A percentile compares a stretch with the other conserved stretches of the same genome.
Conservation (phyloP, 2,113 vertebrate species). For the Sus scrofa region DNA sequence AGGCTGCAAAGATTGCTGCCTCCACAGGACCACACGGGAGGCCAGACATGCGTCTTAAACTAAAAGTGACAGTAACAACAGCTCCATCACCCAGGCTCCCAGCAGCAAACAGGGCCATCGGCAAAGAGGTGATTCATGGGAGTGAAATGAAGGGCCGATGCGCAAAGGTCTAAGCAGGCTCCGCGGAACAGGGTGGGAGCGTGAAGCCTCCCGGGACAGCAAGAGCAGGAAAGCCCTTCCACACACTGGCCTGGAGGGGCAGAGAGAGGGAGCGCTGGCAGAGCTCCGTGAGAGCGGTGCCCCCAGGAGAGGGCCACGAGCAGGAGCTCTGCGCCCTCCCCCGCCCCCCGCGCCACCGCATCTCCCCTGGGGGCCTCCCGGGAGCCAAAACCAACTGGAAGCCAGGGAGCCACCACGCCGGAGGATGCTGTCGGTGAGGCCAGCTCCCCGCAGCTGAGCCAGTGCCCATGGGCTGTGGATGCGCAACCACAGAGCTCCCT, state of each 20-base stretch:
- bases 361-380: conserved; percentile 46
- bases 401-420: conserved; percentile 12
- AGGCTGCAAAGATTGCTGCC: background rate
- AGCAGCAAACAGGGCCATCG: background rate
- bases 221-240: no score
- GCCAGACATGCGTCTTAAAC: background rate
- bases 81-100: background rate
- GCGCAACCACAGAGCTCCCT: background rate
- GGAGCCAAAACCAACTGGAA: conserved; percentile 32
- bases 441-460: conserved; percentile 18
- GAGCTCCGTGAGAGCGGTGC: background rate
- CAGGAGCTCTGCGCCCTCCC: background rate
- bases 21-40: background rate
- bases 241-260: background rate
- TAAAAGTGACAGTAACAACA: accelerated
- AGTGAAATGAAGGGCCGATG: background rate
- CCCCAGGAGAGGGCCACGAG: background rate
- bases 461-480: accelerated
- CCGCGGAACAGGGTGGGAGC: background rate
- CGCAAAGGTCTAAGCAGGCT: background rate
- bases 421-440: background rate
- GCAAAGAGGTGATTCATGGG: background rate
- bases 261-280: background rate
- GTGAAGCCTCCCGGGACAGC: background rate
- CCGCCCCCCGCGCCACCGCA: no score